Percentiles rank a stretch among this genome's conserved stretches.
Evolutionary conservation across 2,113 vertebrate species (phyloP).

Genomic region (Vulpes vulpes): DNA sequence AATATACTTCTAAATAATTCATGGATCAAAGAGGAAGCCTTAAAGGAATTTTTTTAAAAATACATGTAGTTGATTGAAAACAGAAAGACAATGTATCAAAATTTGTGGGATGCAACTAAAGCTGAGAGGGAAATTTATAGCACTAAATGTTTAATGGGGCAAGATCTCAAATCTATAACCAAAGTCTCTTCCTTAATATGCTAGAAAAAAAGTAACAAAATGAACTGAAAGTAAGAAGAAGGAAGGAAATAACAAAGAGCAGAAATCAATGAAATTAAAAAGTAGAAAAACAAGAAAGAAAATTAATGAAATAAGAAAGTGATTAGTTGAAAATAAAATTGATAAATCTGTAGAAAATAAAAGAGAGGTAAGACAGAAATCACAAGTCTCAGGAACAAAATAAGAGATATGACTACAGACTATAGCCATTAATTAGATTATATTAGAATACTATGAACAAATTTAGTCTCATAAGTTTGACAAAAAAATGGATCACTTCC

Average conservation of each 20-base stretch:
- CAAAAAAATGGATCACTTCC: neutral
- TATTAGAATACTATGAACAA: neutral
- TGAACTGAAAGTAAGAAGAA: neutral
- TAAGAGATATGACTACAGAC: neutral
- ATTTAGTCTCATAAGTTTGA: slow-evolving; percentile 60
- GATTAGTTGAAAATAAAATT: neutral
- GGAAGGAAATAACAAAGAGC: neutral
- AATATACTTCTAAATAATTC: neutral
- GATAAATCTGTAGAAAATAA: neutral
- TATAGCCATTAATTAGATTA: neutral
- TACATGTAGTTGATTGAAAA: neutral
- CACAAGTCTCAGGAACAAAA: neutral
- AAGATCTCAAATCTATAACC: neutral
- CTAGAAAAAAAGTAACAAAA: neutral
- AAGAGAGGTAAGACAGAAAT: neutral
- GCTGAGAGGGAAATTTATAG: neutral
- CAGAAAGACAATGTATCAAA: neutral
- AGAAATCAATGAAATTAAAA: neutral
- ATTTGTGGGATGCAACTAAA: neutral
- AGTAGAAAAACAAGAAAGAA: neutral
- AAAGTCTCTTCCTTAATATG: neutral
- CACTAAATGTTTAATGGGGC: neutral
- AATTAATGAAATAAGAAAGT: neutral
- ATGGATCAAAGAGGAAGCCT: neutral
- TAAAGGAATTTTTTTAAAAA: neutral